These are phyloP conservation scores for Drosophila setifemur DNA, from an alignment of 1,140 invertebrate species.

Conservation along the genomic window DNA sequence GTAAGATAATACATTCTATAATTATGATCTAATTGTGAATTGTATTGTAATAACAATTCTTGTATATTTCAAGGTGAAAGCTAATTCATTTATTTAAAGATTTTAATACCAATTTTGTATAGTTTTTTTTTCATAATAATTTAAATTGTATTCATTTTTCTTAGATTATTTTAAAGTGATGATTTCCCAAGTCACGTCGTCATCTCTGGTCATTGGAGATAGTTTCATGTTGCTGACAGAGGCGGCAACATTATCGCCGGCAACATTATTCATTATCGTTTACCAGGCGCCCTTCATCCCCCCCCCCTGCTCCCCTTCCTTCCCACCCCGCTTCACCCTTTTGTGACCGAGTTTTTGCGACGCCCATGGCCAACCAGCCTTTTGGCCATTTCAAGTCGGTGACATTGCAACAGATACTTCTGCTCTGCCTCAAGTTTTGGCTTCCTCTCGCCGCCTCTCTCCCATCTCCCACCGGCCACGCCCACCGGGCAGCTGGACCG, in stretches of 20 bases:
- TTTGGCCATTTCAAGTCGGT: conserved; percentile 63
- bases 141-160: no score
- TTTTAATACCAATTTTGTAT: neutral
- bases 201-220: neutral
- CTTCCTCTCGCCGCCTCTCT: neutral
- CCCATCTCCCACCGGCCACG: neutral
- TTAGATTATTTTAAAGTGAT: no score
- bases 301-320: neutral
- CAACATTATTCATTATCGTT: conserved; percentile 76
- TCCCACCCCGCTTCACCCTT: no score
- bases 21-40: no score
- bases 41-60: no score
- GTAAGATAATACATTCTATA: no score
- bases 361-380: no score
- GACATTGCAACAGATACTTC: conserved; percentile 72
- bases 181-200: neutral
- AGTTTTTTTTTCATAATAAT: neutral
- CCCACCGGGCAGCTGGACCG: conserved; percentile 18
- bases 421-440: conserved; percentile 58
- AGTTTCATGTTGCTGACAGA: conserved; percentile 41
- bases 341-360: no score
- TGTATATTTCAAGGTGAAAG: no score
- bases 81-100: no score
- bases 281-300: conserved; percentile 6
- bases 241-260: conserved; percentile 70